phyloP scores from a whole-genome alignment of 2,888 invertebrate species.

The Perizoma flavofasciatum region DNA sequence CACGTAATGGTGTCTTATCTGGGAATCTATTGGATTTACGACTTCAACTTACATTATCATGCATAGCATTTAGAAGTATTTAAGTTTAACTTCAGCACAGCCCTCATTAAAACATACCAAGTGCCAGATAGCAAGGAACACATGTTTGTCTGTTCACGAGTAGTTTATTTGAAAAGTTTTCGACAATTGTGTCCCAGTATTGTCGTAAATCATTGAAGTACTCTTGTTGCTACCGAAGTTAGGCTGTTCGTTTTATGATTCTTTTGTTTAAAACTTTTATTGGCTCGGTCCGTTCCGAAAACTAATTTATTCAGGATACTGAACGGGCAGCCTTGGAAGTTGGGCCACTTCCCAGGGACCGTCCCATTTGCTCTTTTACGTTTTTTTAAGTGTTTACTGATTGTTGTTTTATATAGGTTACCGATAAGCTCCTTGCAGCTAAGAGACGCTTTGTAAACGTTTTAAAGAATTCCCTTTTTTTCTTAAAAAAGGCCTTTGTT shows the following conservation, averaged over 20 bases:
- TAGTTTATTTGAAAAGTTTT: conserved; percentile 77
- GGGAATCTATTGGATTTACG: conserved; percentile 28
- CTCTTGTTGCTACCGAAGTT: conserved; percentile 77
- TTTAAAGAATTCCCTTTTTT: conserved; percentile 4
- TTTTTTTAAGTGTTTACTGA: conserved; percentile 46
- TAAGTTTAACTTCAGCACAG: conserved; percentile 31
- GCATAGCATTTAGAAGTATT: conserved; percentile 42
- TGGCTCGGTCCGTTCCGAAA: conserved; percentile 74
- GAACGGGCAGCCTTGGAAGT: conserved; percentile 69
- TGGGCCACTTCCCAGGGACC: conserved; percentile 61
- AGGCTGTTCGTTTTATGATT: conserved; percentile 78
- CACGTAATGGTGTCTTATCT: conserved; percentile 31
- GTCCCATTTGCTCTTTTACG: conserved; percentile 67
- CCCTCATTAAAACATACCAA: conserved; percentile 27
- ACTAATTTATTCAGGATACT: conserved; percentile 81
- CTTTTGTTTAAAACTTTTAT: conserved; percentile 84
- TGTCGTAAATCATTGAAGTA: conserved; percentile 76
- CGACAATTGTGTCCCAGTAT: conserved; percentile 72
- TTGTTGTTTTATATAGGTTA: conserved; percentile 41
- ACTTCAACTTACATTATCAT: conserved; percentile 16
- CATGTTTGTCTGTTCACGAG: conserved; percentile 73
- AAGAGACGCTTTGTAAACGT: conserved; percentile 11
- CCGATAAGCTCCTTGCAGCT: conserved; percentile 33
- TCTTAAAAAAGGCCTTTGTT: conserved; percentile 5
- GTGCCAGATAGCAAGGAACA: conserved; percentile 52